Evolutionary conservation across 2,888 invertebrate species (phyloP).

Genomic region (Fragum whitleyi): DNA sequence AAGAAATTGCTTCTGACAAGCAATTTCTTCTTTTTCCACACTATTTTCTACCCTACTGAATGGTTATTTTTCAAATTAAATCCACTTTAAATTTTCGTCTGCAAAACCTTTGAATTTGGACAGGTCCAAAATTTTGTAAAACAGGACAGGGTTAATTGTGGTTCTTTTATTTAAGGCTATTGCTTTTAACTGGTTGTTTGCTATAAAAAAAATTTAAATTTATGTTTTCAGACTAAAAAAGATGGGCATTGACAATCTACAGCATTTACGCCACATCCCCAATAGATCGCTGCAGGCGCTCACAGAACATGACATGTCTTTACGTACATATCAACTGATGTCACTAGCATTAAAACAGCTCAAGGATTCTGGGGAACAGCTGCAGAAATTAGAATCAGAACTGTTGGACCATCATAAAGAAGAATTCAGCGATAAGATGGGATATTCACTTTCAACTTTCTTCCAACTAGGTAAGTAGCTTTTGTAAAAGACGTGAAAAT

Average conservation of each 20-base stretch:
- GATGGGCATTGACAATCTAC: slow-evolving; percentile 44
- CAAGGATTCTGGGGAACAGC: slow-evolving; percentile 23
- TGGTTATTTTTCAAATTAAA: no score
- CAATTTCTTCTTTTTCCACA: no score
- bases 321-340: slow-evolving; percentile 54
- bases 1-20: no score
- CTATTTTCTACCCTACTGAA: no score
- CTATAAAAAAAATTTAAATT: no score
- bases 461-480: slow-evolving; percentile 42
- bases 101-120: no score
- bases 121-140: no score
- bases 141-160: no score
- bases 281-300: slow-evolving; percentile 38
- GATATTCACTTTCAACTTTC: slow-evolving; percentile 42
- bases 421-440: slow-evolving; percentile 17
- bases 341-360: slow-evolving; percentile 35
- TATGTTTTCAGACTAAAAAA: slow-evolving; percentile 49
- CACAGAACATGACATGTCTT: slow-evolving; percentile 43
- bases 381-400: slow-evolving; percentile 45
- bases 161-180: no score
- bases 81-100: no score
- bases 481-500: no score
- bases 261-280: slow-evolving; percentile 40
- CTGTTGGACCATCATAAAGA: slow-evolving; percentile 55
- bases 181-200: no score